Evolutionary conservation across 2,113 vertebrate species (phyloP).

Genomic region (Coreoperca whiteheadi): DNA sequence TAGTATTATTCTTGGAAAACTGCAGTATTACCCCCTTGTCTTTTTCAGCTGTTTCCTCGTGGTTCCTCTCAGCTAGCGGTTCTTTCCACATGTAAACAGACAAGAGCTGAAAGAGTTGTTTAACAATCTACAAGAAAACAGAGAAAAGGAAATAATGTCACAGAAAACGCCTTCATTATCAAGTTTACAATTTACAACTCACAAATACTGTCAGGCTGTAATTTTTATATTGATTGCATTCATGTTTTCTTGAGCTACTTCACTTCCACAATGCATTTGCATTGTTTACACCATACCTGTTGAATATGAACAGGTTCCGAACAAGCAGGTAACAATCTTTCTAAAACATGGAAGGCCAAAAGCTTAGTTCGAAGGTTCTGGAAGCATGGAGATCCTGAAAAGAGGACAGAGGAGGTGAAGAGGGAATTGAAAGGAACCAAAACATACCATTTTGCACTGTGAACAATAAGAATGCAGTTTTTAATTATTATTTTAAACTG

Average conservation of each 20-base stretch:
- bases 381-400: constrained; percentile 77
- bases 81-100: constrained; percentile 88
- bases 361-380: constrained; percentile 86
- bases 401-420: not conserved
- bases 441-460: not conserved
- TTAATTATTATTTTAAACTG: not conserved
- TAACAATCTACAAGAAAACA: constrained; percentile 79
- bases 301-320: constrained; percentile 81
- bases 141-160: not conserved
- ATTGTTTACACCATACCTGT: constrained; percentile 71
- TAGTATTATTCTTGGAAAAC: not conserved
- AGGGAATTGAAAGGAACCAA: not conserved
- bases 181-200: not conserved
- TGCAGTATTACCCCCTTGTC: constrained; percentile 70
- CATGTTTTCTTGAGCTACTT: not conserved
- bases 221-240: not conserved
- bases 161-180: not conserved
- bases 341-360: constrained; percentile 86
- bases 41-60: constrained; percentile 67
- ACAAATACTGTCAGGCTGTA: not conserved
- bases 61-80: constrained; percentile 71
- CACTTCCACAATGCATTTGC: not conserved
- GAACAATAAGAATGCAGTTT: not conserved
- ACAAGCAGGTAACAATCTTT: constrained; percentile 84
- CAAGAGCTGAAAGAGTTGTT: constrained; percentile 84